phyloP scores from a whole-genome alignment of 1,140 invertebrate genomes.

The Calosoma granatense region DNA sequence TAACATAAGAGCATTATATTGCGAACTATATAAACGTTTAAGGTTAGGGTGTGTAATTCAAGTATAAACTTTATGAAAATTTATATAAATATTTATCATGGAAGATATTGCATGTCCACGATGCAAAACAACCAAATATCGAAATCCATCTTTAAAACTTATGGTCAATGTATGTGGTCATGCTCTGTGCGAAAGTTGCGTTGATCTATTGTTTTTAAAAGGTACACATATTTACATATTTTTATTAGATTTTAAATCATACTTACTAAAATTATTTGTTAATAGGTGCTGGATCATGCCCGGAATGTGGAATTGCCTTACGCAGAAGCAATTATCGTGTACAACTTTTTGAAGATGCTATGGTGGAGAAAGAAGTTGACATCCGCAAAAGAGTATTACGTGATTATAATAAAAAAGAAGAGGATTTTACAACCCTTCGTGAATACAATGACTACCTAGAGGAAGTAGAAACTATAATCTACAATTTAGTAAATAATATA shows the following conservation, averaged over 20 bases:
- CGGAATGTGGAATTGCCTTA: constrained; percentile 80
- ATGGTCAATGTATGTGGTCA: constrained; percentile 99
- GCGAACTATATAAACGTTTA: too few species aligned
- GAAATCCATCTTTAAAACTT: constrained; percentile 92
- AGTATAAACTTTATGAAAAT: too few species aligned
- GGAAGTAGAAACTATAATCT: constrained; percentile 83
- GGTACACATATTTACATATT: constrained; percentile 41
- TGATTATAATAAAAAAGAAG: constrained; percentile 87
- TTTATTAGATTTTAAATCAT: neutral
- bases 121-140: constrained; percentile 97
- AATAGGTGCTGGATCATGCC: constrained; percentile 86
- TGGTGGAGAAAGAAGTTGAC: constrained; percentile 96
- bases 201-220: constrained; percentile 89
- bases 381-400: constrained; percentile 81
- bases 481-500: constrained; percentile 84
- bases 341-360: constrained; percentile 92
- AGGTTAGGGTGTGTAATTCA: too few species aligned
- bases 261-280: constrained; percentile 24
- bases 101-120: constrained; percentile 89
- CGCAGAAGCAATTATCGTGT: constrained; percentile 84
- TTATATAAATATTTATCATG: too few species aligned
- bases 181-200: constrained; percentile 93
- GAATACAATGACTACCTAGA: constrained; percentile 94
- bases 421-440: constrained; percentile 68
- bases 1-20: too few species aligned